phyloP scores from a whole-genome alignment of 64 coral and sea anemone species.

The Astreopora myriophthalma region DNA sequence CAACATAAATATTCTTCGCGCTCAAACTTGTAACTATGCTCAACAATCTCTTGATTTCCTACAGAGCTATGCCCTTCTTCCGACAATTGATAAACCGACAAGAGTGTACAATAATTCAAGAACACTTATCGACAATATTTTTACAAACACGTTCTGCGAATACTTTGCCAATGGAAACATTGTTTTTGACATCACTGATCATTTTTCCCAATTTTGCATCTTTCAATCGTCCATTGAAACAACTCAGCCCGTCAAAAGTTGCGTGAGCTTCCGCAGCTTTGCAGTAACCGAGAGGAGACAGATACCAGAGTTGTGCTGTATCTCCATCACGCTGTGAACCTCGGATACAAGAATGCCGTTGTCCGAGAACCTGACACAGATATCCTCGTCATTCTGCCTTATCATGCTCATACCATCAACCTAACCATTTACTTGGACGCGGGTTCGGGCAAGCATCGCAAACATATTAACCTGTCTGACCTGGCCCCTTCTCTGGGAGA shows the following conservation, averaged over 20 bases:
- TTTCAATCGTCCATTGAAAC: no score
- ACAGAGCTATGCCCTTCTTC: no score
- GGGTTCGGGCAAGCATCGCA: slow-evolving; percentile 13
- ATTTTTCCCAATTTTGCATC: no score
- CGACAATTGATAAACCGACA: no score
- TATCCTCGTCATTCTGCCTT: slow-evolving; percentile 26
- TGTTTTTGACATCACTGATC: no score
- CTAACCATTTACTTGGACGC: slow-evolving; percentile 43
- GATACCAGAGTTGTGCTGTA: slow-evolving; percentile 38
- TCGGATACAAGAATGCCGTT: slow-evolving; percentile 21
- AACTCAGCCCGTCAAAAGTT: not conserved
- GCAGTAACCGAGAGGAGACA: slow-evolving; percentile 59
- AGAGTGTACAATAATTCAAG: no score
- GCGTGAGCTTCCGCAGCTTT: slow-evolving; percentile 1
- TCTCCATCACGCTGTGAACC: not conserved
- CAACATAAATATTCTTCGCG: no score
- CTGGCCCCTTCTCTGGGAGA: slow-evolving; percentile 16
- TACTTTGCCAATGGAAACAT: no score
- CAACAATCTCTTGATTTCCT: no score
- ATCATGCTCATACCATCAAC: not conserved
- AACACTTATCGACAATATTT: no score
- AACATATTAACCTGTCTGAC: slow-evolving; percentile 38
- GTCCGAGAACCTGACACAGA: slow-evolving; percentile 32
- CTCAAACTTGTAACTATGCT: no score
- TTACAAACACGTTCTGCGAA: no score